Evolutionary conservation across 2,797 vertebrate genomes (phyloP).

Genomic region (Tympanoctomys barrerae): DNA sequence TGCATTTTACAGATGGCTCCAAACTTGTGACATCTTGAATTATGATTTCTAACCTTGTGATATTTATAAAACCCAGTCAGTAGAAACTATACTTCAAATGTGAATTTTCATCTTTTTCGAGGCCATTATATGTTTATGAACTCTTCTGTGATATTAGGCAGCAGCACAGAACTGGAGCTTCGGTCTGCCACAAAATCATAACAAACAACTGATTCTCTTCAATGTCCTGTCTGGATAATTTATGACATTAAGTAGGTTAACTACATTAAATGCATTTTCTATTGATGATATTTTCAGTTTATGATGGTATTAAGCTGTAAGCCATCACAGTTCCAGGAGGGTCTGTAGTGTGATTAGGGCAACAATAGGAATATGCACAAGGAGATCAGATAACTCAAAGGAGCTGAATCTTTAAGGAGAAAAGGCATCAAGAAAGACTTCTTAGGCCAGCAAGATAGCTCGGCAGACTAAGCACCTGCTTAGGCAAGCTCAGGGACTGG

Average conservation of each 20-base stretch:
- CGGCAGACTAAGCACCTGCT: too few relatives aligned
- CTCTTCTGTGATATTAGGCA: neutral
- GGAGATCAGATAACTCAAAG: neutral
- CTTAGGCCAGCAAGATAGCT: neutral
- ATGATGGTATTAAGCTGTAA: neutral
- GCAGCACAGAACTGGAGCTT: neutral
- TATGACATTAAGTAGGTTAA: neutral
- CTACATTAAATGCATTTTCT: neutral
- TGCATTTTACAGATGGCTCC: neutral
- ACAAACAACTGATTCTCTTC: neutral
- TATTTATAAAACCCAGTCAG: neutral
- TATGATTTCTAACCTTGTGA: neutral
- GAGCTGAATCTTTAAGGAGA: neutral
- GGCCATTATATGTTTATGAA: neutral
- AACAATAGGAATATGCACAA: neutral
- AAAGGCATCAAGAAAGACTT: neutral
- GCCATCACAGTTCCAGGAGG: neutral
- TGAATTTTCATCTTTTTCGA: neutral
- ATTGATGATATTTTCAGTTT: neutral
- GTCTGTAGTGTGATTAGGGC: neutral
- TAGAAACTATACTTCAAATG: neutral
- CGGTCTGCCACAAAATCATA: neutral
- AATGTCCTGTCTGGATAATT: neutral
- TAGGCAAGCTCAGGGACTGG: too few relatives aligned
- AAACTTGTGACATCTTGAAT: neutral